A percentile compares a stretch with the other conserved stretches of the same genome.
phyloP scores from a whole-genome alignment of 2,797 vertebrate species.

The Loriculus beryllinus region DNA sequence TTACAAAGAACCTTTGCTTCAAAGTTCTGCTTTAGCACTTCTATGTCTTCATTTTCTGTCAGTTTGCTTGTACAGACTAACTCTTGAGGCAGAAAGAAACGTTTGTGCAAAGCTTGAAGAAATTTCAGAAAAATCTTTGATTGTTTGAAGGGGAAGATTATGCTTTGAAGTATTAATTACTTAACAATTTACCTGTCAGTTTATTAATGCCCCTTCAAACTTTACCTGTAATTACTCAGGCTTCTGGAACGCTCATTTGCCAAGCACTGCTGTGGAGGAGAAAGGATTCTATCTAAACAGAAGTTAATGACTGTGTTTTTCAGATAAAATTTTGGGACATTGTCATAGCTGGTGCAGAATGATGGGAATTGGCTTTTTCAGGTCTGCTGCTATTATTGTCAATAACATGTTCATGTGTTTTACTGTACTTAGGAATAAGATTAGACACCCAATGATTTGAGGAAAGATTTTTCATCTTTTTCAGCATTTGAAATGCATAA shows the following conservation, averaged over 20 bases:
- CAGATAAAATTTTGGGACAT: not conserved
- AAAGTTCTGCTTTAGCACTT: not conserved
- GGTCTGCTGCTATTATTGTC: not conserved
- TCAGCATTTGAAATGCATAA: not conserved
- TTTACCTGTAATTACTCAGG: not conserved
- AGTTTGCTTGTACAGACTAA: not conserved
- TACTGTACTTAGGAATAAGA: not conserved
- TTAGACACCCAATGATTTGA: not conserved
- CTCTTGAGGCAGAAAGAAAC: not conserved
- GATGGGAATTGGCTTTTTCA: not conserved
- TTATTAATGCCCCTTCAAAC: constrained; percentile 26
- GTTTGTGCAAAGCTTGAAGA: not conserved
- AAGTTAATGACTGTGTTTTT: not conserved
- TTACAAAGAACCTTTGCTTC: not conserved
- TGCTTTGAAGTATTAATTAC: constrained; percentile 33
- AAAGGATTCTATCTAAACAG: constrained; percentile 14
- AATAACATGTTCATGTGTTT: not conserved
- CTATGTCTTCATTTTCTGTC: not conserved
- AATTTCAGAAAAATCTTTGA: not conserved
- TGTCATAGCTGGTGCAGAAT: not conserved
- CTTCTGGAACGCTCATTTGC: not conserved
- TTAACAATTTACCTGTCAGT: constrained; percentile 48
- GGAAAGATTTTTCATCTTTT: not conserved
- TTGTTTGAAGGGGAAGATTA: not conserved
- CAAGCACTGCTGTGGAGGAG: not conserved